phyloP scores from a whole-genome alignment of 1,140 invertebrate genomes.

The Pectinophora gossypiella region DNA sequence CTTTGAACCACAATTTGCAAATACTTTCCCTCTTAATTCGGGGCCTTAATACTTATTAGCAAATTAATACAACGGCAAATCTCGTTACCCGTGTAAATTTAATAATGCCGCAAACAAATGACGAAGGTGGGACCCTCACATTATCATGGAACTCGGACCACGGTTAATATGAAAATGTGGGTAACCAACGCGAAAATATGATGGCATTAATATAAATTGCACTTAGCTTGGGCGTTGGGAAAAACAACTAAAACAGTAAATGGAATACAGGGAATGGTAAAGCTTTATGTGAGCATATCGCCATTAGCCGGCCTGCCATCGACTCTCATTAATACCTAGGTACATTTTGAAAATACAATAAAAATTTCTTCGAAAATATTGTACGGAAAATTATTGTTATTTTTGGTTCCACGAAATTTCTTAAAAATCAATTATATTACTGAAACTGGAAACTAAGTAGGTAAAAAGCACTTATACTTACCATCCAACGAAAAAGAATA shows the following conservation, averaged over 20 bases:
- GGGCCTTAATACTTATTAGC: not conserved
- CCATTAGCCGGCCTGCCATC: no score
- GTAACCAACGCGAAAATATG: constrained; percentile 61
- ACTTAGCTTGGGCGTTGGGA: constrained; percentile 34
- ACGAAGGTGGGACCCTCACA: constrained; percentile 56
- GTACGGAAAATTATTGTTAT: no score
- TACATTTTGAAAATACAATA: no score
- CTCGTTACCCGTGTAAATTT: constrained; percentile 56
- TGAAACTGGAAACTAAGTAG: no score
- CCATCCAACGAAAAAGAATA: no score
- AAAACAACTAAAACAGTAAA: constrained; percentile 43
- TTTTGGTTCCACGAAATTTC: no score
- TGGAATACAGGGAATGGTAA: constrained; percentile 24
- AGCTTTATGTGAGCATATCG: constrained; percentile 10
- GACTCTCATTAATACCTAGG: no score
- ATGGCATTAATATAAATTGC: constrained; percentile 62
- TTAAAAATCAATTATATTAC: no score
- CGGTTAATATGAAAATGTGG: constrained; percentile 64
- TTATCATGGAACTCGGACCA: constrained; percentile 50
- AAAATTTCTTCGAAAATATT: no score
- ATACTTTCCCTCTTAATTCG: no score
- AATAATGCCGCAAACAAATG: constrained; percentile 62
- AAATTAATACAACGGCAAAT: constrained; percentile 39
- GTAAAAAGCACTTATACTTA: no score
- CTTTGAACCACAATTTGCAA: no score